phyloP scores from a whole-genome alignment of 1,140 invertebrate species.

The Brachionus sp. region DNA sequence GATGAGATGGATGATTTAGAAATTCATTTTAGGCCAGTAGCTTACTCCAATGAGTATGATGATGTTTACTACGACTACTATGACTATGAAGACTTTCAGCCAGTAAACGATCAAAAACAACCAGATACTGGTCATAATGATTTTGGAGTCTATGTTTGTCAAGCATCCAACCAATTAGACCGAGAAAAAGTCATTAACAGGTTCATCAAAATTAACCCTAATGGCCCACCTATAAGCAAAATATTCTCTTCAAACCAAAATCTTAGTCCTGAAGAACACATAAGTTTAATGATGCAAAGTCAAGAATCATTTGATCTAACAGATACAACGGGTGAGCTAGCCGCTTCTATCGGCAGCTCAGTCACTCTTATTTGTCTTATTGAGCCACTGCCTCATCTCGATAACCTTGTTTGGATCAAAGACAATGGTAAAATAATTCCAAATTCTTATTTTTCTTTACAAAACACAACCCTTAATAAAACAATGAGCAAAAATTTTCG shows the following conservation, averaged over 20 bases:
- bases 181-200: neutral
- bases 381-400: slow-evolving; percentile 2
- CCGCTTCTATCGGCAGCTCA: slow-evolving; percentile 3
- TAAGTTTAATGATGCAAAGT: slow-evolving; percentile 13
- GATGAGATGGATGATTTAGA: neutral
- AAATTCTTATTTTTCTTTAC: slow-evolving; percentile 1
- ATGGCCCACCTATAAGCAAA: neutral
- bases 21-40: neutral
- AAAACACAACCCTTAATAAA: neutral
- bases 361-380: slow-evolving; percentile 12
- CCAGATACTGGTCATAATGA: neutral
- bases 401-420: slow-evolving; percentile 24
- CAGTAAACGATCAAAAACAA: neutral
- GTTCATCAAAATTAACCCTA: slow-evolving; percentile 30
- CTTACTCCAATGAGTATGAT: neutral
- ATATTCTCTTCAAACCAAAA: neutral
- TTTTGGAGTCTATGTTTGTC: slow-evolving; percentile 35
- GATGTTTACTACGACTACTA: neutral
- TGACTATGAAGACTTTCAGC: neutral
- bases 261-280: neutral
- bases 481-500: neutral
- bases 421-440: slow-evolving; percentile 42
- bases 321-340: neutral
- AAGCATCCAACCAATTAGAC: neutral
- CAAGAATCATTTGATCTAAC: neutral